Evolutionary conservation across 2,888 invertebrate species (phyloP), one percentile per base, ranked within the genome.

Genomic region (Hirudinaria manillensis): DNA sequence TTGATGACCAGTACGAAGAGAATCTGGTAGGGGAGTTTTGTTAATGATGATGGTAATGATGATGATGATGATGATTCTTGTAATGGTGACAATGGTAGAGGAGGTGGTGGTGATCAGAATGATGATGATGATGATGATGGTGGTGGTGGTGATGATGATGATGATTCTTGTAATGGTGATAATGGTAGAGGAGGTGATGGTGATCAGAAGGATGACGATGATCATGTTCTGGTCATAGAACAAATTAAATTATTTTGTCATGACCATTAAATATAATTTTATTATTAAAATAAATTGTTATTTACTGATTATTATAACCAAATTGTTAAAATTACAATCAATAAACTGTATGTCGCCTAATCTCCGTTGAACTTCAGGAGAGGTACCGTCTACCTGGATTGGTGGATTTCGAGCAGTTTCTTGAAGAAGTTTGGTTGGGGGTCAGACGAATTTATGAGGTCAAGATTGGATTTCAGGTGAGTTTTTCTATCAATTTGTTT

Each of bases 401-500:
- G 3, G 82, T 81, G 4, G 81, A 82, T 73, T 74, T 80, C 34
- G 81, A 80, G 6, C 78, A 79, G 19, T 85, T 85, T 78, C 71
- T 77, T 2, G 79, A 79, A 45, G 83, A 82, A 75, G 81, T 85
- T 34, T 85, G 84, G 84, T 81, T 82, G 0, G 83, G 83, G 76
- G 82, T 85, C 51, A 84, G 84, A 77, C 81, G 83, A 51, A 82
- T 84, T 32, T 85, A 82, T 78, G 82, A 81, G 19, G 53, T n/a
- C n/a, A 45, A 74, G 4, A 27, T 72, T 3, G 72, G 70, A 76
- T 68, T 19, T 38, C 38, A 13, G 24, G 51, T 38, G 7, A 29
- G 34, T 71, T 51, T 16, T 45, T 45, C 66, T 16, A n/a, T 56
- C 38, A 53, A 29, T 36, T 53, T 27, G 24, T 61, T 61, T 61